Evolutionary conservation across 2,113 vertebrate genomes (phyloP), one percentile per base, ranked within the genome.

Genomic region (Nothobranchius kuhntae): DNA sequence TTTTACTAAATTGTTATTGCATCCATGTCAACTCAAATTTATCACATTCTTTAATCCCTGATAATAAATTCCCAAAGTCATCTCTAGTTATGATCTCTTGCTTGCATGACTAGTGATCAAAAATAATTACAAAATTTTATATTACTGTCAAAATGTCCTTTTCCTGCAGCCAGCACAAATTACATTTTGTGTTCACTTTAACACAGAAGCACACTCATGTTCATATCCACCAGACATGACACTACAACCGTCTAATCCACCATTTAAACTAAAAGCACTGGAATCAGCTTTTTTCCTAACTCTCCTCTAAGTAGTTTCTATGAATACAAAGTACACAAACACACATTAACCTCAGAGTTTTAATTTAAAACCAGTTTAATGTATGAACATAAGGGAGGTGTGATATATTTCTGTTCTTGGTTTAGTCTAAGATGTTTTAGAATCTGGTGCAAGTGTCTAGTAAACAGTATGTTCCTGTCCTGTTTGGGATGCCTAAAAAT

Each of bases 401-500:
- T 68, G 66, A 40, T 30, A 14, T 67, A 8, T 40, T 64, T 65
- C 53, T 51, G 35, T 12, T 50, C 30, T 75, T 86, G 81, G 47
- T 86, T 81, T 84, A 80, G 71, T 66, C 82, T 85, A 86, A 86
- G 82, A 86, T 85, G 82, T 57, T 71, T 68, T 3, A 86, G 68
- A 86, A 83, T 87, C 84, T 85, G 80, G 83, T 87, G 86, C 80
- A 85, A 83, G 80, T 86, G 82, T 86, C 86, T 46, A 85, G 36
- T 72, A 74, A 84, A 78, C 51, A 9, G 35, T 64, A 46, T 61
- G 67, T 67, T 65, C 45, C 36, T 63, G 5, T 81, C 74, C 59
- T 68, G 55, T 73, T 54, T 73, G 68, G 77, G 81, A 76, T 66
- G 11, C 70, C 61, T 30, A 54, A 24, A 53, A 71, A 61, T 64